Base-by-base conservation (phyloP, 2,888 invertebrate genomes). In the Drosophila formosana region DNA sequence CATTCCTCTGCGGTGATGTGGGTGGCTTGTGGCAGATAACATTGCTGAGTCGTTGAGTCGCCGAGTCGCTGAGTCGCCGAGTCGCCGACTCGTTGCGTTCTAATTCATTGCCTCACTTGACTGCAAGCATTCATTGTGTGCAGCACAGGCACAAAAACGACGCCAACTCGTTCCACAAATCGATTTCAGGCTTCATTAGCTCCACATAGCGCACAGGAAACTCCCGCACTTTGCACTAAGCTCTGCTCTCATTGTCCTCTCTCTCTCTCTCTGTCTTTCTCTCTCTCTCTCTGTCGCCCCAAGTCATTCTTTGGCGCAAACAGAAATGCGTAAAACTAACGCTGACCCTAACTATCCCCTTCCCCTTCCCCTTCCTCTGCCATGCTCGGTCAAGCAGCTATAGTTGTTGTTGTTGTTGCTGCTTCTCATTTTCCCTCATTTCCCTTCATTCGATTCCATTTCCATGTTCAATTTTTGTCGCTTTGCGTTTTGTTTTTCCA, bases 101-200 rank as follows among this genome's bases (percentile, higher is more conserved):
- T 65, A 75, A 72, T 71, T 78, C 72, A 75, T 69, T 66, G 68
- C 69, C 69, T 63, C 65, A 75, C 56, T 66, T 69, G 62, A 66
- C 78, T 39, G 41, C 18, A 8, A 47, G 50, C 49, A 39, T 39
- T 13, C 18, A 30, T 5, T 41, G 39, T 30, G 30, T 34, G 34
- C 13, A 13, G 45, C 18, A 23, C 4, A 37, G 25, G 45, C 18
- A 23, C 4, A 37, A 37, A 37, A n/a, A 37, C 11, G 30, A 25
- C 50, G 49, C 49, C 32, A 52, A 51, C 65, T 64, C 50, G 58
- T 65, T 66, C 60, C 72, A 75, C 67, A 88, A 86, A 88, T 80
- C 86, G 90, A 89, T 89, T 90, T 89, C 90, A 91, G 89, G 89
- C 89, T 89, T 88, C 89, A 89, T 81, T 89, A 83, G 88, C 60